Conservation (phyloP, 2,888 invertebrate species). For the Tineola bisselliella region DNA sequence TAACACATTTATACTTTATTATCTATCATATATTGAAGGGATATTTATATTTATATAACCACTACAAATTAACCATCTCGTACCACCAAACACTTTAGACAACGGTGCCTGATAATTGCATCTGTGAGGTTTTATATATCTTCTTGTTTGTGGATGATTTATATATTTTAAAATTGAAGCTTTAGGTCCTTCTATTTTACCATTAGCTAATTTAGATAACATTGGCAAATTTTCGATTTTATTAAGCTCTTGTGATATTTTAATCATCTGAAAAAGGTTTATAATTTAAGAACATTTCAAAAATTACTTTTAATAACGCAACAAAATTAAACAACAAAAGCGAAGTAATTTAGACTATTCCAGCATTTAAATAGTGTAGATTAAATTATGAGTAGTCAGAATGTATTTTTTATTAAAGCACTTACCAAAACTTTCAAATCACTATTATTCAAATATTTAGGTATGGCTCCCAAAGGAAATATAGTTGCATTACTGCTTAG, state of each 20-base stretch:
- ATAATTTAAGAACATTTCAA: too few species aligned
- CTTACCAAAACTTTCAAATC: constrained; percentile 39
- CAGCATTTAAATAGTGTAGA: too few species aligned
- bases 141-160: constrained; percentile 42
- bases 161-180: constrained; percentile 29
- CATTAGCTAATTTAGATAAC: constrained; percentile 45
- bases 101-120: constrained; percentile 54
- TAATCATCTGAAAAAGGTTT: constrained; percentile 42
- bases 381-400: too few species aligned
- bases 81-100: constrained; percentile 43
- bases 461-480: constrained; percentile 28
- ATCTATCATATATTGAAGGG: constrained; percentile 51
- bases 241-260: constrained; percentile 46
- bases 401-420: constrained; percentile 14
- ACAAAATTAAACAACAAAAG: too few species aligned
- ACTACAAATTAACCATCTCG: constrained; percentile 56
- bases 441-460: not conserved
- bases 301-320: too few species aligned
- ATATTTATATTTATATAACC: constrained; percentile 54
- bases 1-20: too few species aligned
- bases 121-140: constrained; percentile 57
- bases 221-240: constrained; percentile 48
- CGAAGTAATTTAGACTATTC: too few species aligned
- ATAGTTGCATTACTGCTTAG: constrained; percentile 48
- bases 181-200: constrained; percentile 17